Base-by-base conservation (phyloP, 2,888 invertebrate species). In the Boloria selene region DNA sequence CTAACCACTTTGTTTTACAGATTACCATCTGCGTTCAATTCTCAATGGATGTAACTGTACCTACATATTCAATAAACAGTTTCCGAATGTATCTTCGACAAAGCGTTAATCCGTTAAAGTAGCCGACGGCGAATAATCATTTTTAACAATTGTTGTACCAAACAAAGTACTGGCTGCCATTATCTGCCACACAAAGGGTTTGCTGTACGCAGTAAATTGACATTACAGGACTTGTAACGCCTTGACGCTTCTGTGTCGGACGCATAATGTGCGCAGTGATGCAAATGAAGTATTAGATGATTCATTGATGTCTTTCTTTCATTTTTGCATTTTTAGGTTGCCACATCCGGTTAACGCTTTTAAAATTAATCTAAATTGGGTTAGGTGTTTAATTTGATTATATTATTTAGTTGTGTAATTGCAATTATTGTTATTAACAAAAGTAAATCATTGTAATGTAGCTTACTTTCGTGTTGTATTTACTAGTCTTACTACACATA, bases 21-120 rank as follows among this genome's bases (percentile, higher is more conserved):
- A 91, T 83, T 86, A 90, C 78, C 87, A 90, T 90, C 89, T 86
- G 83, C 78, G 76, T 76, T 74, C 73, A 78, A 78, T 79, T 76
- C 84, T 90, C 86, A 89, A 89, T 90, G 87, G 84, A 77, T 79
- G 80, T 89, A 90, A 91, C 90, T 86, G 90, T 91, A 88, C 84
- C 86, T 87, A 83, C 18, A 78, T 82, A 81, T 87, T 85, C 79
- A 82, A 81, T 79, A 75, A 75, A 74, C 75, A 69, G 75, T 77
- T 76, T 75, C 72, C 72, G 73, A 74, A 74, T 70, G 73, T 73
- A 72, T 74, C 72, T 70, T 51, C 54, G 49, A 56, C 65, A 62
- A 66, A 63, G 80, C 77, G 74, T 75, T 90, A 89, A 90, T 90
- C 91, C 83, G 86, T 81, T 85, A 90, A 90, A 90, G 91, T 90